Evolutionary conservation across 2,888 invertebrate species (phyloP).

Genomic region (Diachrysia chrysitis): DNA sequence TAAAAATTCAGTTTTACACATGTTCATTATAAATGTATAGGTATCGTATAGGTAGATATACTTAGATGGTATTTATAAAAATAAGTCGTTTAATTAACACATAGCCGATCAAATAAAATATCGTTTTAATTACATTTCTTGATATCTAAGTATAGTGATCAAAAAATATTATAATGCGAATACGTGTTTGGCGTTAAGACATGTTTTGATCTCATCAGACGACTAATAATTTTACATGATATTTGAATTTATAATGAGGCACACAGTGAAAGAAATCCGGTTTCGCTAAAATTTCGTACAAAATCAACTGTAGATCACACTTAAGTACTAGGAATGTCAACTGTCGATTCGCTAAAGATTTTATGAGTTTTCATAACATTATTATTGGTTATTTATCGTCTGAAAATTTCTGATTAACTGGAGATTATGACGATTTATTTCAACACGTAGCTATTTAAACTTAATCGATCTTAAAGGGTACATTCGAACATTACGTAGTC

Average conservation of each 20-base stretch:
- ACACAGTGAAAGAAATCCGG: constrained; percentile 61
- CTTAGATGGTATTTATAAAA: too few species aligned
- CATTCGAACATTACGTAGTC: constrained; percentile 12
- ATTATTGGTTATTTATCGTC: constrained; percentile 31
- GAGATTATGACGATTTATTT: constrained; percentile 41
- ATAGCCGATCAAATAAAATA: constrained; percentile 42
- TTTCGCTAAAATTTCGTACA: constrained; percentile 49
- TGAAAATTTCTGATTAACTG: constrained; percentile 21
- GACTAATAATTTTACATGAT: constrained; percentile 62
- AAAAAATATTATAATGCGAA: constrained; percentile 42
- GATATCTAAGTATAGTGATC: constrained; percentile 37
- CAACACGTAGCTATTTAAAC: constrained; percentile 26
- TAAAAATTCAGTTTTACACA: constrained; percentile 45
- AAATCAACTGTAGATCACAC: constrained; percentile 38
- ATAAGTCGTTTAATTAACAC: constrained; percentile 58
- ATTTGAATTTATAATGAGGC: constrained; percentile 64
- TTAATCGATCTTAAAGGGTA: constrained; percentile 33
- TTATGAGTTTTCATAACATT: constrained; percentile 41
- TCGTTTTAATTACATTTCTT: constrained; percentile 48
- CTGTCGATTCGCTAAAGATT: constrained; percentile 33
- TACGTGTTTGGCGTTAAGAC: constrained; percentile 29
- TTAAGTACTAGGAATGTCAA: constrained; percentile 42
- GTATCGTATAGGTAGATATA: constrained; percentile 40
- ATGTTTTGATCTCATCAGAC: constrained; percentile 49
- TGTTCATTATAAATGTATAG: constrained; percentile 47